Evolutionary conservation across 2,888 invertebrate species (phyloP), one percentile per base, ranked within the genome.

Genomic region (Leptinotarsa peninsularis): DNA sequence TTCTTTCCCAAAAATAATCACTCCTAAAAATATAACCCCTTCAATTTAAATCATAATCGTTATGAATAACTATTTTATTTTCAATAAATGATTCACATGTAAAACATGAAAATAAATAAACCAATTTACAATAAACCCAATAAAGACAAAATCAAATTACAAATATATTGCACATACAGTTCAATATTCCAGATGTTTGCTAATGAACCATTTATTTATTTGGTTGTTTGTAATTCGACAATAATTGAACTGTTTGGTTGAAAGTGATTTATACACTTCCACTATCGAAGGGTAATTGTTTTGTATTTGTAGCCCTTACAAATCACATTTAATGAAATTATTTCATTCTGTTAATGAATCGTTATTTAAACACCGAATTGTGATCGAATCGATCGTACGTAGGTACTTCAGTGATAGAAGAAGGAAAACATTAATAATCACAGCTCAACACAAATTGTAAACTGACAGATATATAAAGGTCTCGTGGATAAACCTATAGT

Each of bases 181-280:
- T 67, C 52, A 15, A 43, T 67, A 49, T 71, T 27, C 43, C 27
- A 63, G 33, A 49, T 23, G 23, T 21, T 23, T 23, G 58, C 49
- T 49, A 50, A 43, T 49, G 17, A 60, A 71, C 33, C 49, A 14
- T 18, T 43, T 63, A 60, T 71, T 71, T 63, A 60, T 71, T 63
- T 71, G 58, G 60, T 71, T 21, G 43, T 70, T 18, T 43, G 58
- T 58, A 43, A 58, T 60, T 58, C 58, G 17, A 70, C 49, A 13
- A 43, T 15, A 58, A 58, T 58, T 58, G 27, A 58, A 56, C 70
- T 70, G 70, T 70, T 60, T 58, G 60, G 58, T 43, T 58, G 54
- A 18, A n/a, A 58, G 21, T 58, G 58, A 58, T 58, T 58, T 58
- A 58, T 58, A 21, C 15, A 23, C 58, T 13, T 21, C 58, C 58